Conservation (phyloP, 2,888 invertebrate species). For the Papilio elwesi region DNA sequence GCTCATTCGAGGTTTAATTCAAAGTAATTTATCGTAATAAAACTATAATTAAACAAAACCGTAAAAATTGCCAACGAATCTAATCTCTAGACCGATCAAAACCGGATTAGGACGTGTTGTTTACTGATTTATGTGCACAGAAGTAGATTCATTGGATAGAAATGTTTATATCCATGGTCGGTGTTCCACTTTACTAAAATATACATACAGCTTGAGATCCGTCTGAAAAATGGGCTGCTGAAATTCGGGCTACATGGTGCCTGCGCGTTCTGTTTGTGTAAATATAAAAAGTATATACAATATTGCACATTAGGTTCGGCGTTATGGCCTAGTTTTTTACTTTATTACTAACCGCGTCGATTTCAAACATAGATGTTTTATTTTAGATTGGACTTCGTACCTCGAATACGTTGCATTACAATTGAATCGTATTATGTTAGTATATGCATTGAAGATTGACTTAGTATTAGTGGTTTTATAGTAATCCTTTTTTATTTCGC, state of each 20-base stretch:
- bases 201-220: conserved; percentile 64
- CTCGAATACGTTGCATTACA: neutral
- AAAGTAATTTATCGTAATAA: too few species aligned
- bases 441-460: neutral
- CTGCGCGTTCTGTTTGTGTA: conserved; percentile 64
- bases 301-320: conserved; percentile 41
- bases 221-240: conserved; percentile 73
- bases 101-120: conserved; percentile 38
- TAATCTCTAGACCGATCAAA: conserved; percentile 13
- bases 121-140: conserved; percentile 60
- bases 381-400: conserved; percentile 25
- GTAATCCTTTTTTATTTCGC: neutral
- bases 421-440: neutral
- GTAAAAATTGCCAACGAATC: neutral
- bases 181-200: conserved; percentile 72
- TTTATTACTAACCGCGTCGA: conserved; percentile 42
- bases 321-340: conserved; percentile 57
- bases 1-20: too few species aligned
- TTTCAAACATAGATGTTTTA: conserved; percentile 14
- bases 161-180: conserved; percentile 65
- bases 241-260: conserved; percentile 63
- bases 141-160: conserved; percentile 56
- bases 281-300: conserved; percentile 58
- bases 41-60: neutral
- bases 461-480: neutral